These are phyloP conservation scores for Ageneiosus marmoratus DNA, from an alignment of 2,113 vertebrate species.

Conservation along the genomic window DNA sequence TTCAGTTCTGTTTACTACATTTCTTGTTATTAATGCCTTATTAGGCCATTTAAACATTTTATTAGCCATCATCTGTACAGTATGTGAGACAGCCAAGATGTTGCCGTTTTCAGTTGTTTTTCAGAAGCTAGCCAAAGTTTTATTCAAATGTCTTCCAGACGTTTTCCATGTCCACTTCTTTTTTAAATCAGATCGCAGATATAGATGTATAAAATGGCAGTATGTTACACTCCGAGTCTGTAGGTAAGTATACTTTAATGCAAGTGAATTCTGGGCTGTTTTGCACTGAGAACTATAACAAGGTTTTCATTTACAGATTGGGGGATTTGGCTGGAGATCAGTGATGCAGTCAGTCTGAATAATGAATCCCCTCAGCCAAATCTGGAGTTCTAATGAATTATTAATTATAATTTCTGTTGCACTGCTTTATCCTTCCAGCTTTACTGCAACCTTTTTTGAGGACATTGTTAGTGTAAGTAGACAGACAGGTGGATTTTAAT, in stretches of 20 bases:
- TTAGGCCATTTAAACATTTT: not conserved
- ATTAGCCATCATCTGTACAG: not conserved
- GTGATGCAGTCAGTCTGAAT: slow-evolving; percentile 24
- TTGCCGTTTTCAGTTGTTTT: not conserved
- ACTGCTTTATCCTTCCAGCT: not conserved
- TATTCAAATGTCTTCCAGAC: not conserved
- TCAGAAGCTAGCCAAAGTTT: not conserved
- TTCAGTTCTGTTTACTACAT: not conserved
- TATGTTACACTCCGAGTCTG: not conserved
- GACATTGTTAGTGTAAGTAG: not conserved
- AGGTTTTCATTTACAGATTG: not conserved
- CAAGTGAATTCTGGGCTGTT: not conserved
- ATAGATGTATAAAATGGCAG: not conserved
- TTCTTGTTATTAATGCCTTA: not conserved
- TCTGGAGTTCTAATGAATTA: slow-evolving; percentile 27
- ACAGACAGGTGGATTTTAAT: not conserved
- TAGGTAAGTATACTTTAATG: not conserved
- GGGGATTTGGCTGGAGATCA: slow-evolving; percentile 17
- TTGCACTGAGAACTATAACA: not conserved
- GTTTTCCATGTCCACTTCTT: not conserved
- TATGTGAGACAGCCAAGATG: not conserved
- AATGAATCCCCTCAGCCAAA: slow-evolving; percentile 2
- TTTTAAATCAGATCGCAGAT: not conserved
- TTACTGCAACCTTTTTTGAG: not conserved
- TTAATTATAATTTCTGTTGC: not conserved